phyloP scores from a whole-genome alignment of 2,113 vertebrate genomes.

The Perca schrenkii region DNA sequence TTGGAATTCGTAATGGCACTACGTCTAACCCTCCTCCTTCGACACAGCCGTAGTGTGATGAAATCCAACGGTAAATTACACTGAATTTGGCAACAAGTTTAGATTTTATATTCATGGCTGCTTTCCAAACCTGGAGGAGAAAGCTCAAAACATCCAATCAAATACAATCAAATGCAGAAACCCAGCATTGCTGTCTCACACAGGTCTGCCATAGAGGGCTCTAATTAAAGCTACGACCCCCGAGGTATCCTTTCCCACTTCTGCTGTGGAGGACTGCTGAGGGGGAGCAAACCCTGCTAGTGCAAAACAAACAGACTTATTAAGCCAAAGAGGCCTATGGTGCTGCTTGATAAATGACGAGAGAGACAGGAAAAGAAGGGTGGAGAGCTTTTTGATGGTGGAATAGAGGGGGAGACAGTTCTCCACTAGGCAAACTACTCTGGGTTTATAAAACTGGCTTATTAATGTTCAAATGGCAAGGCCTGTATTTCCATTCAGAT shows the following conservation, averaged over 20 bases:
- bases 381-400: conserved; percentile 36
- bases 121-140: conserved; percentile 37
- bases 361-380: conserved; percentile 21
- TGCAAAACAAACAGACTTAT: conserved; percentile 77
- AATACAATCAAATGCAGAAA: conserved; percentile 67
- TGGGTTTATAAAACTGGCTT: conserved; percentile 72
- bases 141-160: conserved; percentile 64
- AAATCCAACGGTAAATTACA: conserved; percentile 44
- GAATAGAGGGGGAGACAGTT: conserved; percentile 26
- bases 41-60: conserved; percentile 25
- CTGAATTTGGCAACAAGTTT: conserved; percentile 30
- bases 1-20: conserved; percentile 15
- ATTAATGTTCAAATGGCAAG: conserved; percentile 74
- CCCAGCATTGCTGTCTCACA: conserved; percentile 46
- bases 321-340: conserved; percentile 74
- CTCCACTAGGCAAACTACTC: conserved; percentile 66
- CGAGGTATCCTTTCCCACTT: conserved; percentile 60
- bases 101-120: conserved; percentile 1
- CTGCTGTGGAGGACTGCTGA: conserved; percentile 46
- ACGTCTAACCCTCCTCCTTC: neutral
- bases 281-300: conserved; percentile 48
- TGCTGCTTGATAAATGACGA: conserved; percentile 70
- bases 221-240: conserved; percentile 78
- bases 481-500: conserved; percentile 63
- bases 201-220: conserved; percentile 57